phyloP scores from a whole-genome alignment of 2,113 vertebrate species.

The Vireo altiloquus region DNA sequence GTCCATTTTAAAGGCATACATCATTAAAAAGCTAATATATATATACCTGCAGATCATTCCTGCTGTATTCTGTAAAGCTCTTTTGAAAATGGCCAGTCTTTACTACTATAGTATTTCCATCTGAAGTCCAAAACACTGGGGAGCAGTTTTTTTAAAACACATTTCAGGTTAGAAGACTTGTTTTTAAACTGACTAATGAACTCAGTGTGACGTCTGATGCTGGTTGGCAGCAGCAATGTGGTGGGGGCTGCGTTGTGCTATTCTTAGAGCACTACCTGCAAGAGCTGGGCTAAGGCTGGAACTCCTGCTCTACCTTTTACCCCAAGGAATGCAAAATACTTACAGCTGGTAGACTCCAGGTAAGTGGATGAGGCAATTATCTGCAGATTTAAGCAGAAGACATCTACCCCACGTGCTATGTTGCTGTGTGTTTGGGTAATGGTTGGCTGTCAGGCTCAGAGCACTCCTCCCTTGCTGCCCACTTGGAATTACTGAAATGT shows the following conservation, averaged over 20 bases:
- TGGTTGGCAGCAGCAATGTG: neutral
- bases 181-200: neutral
- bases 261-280: neutral
- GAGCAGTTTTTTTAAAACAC: neutral
- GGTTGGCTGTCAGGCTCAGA: neutral
- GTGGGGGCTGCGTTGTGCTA: neutral
- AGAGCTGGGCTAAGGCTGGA: neutral
- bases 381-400: neutral
- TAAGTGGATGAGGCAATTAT: neutral
- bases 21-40: neutral
- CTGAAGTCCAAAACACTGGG: neutral
- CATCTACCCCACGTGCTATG: neutral
- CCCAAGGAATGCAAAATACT: neutral
- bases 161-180: neutral
- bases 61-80: neutral
- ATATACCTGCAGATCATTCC: neutral
- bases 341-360: neutral
- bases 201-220: neutral
- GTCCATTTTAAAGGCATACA: neutral
- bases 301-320: neutral
- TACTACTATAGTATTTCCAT: neutral
- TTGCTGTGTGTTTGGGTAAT: neutral
- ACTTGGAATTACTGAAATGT: neutral
- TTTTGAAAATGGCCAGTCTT: neutral
- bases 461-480: neutral